Evolutionary conservation across 2,113 vertebrate genomes (phyloP).

Genomic region (Eubucco bourcierii): DNA sequence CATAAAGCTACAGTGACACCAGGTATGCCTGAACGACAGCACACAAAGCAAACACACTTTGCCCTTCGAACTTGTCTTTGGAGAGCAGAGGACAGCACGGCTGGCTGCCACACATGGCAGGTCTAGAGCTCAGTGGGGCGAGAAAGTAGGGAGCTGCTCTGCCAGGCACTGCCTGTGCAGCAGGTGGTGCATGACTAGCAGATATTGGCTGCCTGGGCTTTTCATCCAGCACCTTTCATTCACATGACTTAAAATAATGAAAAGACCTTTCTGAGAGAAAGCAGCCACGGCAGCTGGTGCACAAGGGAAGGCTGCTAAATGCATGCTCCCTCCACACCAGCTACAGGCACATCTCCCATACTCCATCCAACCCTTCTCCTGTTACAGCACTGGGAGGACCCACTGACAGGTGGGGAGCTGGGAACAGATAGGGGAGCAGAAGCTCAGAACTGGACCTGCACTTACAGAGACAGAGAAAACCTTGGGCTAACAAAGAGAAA

Average conservation of each 20-base stretch:
- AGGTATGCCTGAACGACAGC: not conserved
- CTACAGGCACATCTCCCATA: slow-evolving; percentile 1
- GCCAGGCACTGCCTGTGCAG: slow-evolving; percentile 56
- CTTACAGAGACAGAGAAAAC: not conserved
- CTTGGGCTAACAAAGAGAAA: not conserved
- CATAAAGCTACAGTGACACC: fast-evolving
- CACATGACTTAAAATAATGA: slow-evolving; percentile 40
- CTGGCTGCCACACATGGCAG: not conserved
- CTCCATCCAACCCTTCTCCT: slow-evolving; percentile 8
- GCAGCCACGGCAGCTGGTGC: slow-evolving; percentile 28
- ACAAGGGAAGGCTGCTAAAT: slow-evolving; percentile 29
- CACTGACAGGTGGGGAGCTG: not conserved
- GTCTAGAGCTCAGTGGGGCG: not conserved
- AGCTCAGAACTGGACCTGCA: not conserved
- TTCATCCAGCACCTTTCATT: slow-evolving; percentile 60
- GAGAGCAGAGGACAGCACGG: fast-evolving
- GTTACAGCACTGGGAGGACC: not conserved
- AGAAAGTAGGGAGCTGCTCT: slow-evolving; percentile 45
- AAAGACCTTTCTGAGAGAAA: slow-evolving; percentile 39
- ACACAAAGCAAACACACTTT: not conserved
- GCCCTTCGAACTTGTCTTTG: not conserved
- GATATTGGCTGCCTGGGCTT: slow-evolving; percentile 23
- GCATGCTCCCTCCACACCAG: not conserved
- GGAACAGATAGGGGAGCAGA: fast-evolving
- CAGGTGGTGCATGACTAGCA: slow-evolving; percentile 54